Evolutionary conservation across 2,797 vertebrate genomes (phyloP).

Genomic region (Sebastes kiyomatsui): DNA sequence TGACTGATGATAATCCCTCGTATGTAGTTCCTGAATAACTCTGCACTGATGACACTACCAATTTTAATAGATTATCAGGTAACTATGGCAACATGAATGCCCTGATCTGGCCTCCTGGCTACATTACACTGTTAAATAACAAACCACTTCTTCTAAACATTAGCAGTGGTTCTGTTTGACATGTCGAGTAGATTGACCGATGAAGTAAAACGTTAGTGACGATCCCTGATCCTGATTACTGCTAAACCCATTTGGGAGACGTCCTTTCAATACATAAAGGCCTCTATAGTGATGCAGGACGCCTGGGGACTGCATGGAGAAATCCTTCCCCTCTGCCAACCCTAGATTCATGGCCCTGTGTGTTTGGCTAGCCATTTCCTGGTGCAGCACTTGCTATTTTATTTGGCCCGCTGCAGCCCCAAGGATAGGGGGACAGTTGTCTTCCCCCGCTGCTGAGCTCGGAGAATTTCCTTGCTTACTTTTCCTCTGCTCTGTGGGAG

Average conservation of each 20-base stretch:
- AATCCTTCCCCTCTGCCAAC: constrained; percentile 84
- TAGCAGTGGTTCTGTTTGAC: neutral
- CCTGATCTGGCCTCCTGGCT: neutral
- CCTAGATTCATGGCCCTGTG: constrained; percentile 86
- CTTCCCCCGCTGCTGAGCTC: constrained; percentile 78
- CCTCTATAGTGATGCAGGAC: constrained; percentile 87
- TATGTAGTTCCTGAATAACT: neutral
- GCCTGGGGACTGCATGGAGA: constrained; percentile 84
- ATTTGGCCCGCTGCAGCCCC: constrained; percentile 85
- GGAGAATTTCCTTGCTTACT: constrained; percentile 88
- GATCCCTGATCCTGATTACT: constrained; percentile 69
- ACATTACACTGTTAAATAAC: neutral
- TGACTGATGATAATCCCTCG: too few relatives aligned
- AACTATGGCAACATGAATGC: neutral
- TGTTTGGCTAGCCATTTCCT: constrained; percentile 93
- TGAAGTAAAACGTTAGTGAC: neutral
- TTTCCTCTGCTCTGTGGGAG: constrained; percentile 82
- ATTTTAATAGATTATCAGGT: neutral
- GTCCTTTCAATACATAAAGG: constrained; percentile 86
- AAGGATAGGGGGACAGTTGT: constrained; percentile 91
- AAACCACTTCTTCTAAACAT: neutral
- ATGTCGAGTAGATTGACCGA: neutral
- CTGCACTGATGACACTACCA: too few relatives aligned
- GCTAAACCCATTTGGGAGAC: constrained; percentile 85
- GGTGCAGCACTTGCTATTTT: constrained; percentile 88